A percentile compares a stretch with the other conserved stretches of the same genome.
Conservation (phyloP, 2,113 vertebrate species). For the Mellivora capensis region DNA sequence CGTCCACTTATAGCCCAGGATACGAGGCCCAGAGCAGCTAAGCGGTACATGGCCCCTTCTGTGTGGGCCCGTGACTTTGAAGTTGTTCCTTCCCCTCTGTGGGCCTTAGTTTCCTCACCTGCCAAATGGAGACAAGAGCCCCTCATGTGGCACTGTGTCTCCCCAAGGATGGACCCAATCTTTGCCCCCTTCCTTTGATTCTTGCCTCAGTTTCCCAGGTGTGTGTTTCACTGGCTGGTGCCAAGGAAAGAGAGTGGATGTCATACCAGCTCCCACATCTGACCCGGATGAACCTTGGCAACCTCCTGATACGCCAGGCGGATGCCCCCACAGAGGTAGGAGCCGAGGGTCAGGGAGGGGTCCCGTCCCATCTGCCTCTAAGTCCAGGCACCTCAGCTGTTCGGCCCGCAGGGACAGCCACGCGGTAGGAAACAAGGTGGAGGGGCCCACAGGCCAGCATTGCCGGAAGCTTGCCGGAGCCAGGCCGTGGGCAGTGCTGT, state of each 20-base stretch:
- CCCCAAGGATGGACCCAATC: not conserved
- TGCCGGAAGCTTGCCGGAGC: not conserved
- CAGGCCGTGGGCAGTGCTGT: accelerated
- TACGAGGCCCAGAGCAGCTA: not conserved
- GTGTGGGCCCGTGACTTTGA: not conserved
- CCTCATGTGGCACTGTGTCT: not conserved
- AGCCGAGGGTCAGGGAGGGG: not conserved
- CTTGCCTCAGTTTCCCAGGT: not conserved
- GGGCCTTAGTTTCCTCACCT: not conserved
- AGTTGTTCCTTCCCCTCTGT: not conserved
- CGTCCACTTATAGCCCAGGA: not conserved
- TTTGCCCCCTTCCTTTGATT: not conserved
- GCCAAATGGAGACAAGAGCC: not conserved
- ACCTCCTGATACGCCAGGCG: accelerated
- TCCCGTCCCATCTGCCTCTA: not conserved
- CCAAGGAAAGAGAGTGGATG: not conserved
- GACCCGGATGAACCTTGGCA: not conserved
- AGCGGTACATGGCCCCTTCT: not conserved
- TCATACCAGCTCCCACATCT: not conserved
- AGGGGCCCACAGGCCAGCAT: not conserved
- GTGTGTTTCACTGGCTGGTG: not conserved
- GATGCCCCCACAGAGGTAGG: not conserved
- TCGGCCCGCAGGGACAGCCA: accelerated
- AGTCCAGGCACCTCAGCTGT: accelerated
- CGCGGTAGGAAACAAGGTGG: accelerated